Evolutionary conservation across 1,140 invertebrate genomes (phyloP).

Genomic region (Prorops nasuta): DNA sequence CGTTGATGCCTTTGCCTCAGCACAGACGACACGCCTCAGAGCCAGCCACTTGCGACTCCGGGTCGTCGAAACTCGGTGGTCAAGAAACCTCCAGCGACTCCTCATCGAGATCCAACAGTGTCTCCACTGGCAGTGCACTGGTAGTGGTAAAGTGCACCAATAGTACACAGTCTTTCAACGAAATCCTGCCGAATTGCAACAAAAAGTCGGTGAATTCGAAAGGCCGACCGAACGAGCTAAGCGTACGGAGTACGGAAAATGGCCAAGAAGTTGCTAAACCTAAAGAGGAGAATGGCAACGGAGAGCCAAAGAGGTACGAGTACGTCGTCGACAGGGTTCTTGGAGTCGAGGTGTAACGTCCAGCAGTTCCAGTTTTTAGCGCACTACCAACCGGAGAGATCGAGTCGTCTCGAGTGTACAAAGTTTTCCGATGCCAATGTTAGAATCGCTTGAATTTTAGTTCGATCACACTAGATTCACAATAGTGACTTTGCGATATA

Average conservation of each 20-base stretch:
- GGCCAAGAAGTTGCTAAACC: constrained; percentile 19
- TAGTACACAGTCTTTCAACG: constrained; percentile 2
- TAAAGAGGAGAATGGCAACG: constrained; percentile 35
- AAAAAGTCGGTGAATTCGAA: constrained; percentile 25
- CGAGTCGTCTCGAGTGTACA: no score
- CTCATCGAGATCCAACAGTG: constrained; percentile 10
- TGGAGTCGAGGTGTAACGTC: constrained; percentile 65
- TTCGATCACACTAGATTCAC: no score
- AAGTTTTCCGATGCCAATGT: no score
- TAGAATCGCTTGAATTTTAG: no score
- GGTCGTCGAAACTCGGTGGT: constrained; percentile 10
- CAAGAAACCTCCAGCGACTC: constrained; percentile 13
- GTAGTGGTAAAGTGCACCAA: background rate
- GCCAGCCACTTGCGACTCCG: constrained; percentile 23
- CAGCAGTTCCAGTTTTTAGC: no score
- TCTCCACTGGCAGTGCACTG: background rate
- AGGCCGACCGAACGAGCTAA: background rate
- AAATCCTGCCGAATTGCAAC: constrained; percentile 12
- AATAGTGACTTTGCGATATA: no score
- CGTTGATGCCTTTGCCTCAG: constrained; percentile 11
- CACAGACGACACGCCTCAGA: constrained; percentile 48
- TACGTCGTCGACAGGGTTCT: constrained; percentile 69
- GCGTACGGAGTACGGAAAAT: constrained; percentile 8
- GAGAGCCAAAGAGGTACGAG: constrained; percentile 62
- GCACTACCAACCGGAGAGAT: background rate